phyloP scores from a whole-genome alignment of 2,113 vertebrate genomes.

The Calidris pugnax region DNA sequence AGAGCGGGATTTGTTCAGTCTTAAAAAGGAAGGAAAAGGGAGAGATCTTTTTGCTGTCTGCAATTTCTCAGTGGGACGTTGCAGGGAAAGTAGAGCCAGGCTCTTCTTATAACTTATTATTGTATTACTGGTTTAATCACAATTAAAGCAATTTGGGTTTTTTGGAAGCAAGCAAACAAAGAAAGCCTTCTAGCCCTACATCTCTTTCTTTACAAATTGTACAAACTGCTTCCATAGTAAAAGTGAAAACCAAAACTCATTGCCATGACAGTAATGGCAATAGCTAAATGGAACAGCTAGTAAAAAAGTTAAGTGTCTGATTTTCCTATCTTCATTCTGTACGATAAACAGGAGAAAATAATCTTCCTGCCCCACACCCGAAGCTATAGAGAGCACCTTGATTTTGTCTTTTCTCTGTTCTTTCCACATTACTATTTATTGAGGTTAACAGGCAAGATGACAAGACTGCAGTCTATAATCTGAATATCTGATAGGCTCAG shows the following conservation, averaged over 20 bases:
- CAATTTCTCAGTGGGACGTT: neutral
- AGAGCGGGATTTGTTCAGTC: neutral
- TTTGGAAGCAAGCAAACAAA: neutral
- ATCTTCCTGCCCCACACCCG: neutral
- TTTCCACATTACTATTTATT: neutral
- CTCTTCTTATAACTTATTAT: neutral
- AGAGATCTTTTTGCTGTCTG: neutral
- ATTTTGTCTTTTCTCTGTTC: neutral
- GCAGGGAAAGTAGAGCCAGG: neutral
- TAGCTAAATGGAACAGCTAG: neutral
- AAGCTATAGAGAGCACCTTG: neutral
- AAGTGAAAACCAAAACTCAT: neutral
- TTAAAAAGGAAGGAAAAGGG: neutral
- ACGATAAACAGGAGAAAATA: neutral
- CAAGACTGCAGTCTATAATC: neutral
- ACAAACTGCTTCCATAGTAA: neutral
- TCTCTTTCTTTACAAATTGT: neutral
- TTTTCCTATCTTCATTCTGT: neutral
- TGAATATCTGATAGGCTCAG: neutral
- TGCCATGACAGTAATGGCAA: neutral
- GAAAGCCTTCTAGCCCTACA: fast-evolving
- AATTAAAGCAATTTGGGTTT: neutral
- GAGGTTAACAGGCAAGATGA: neutral
- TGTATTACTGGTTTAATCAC: neutral
- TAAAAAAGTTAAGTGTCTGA: neutral